These are phyloP conservation scores for Myotis pilosus DNA, from an alignment of 2,797 vertebrate species.

Conservation along the genomic window DNA sequence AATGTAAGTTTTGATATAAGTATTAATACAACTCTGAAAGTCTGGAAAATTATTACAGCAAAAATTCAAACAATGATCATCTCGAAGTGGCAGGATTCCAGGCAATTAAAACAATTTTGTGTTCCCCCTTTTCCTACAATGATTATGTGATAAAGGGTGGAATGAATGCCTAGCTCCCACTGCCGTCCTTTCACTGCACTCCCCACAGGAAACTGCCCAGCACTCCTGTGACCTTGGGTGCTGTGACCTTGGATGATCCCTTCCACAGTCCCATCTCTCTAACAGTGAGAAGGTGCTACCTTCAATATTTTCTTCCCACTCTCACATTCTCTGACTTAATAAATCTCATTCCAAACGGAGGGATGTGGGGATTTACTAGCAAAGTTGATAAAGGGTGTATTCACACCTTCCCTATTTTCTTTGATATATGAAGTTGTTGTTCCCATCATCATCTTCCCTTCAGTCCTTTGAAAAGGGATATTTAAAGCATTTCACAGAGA, in stretches of 20 bases:
- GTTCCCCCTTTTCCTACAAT: background rate
- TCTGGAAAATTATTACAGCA: background rate
- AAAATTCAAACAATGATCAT: background rate
- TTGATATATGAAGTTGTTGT: background rate
- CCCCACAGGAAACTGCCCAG: background rate
- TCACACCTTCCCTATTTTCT: background rate
- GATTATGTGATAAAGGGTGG: background rate
- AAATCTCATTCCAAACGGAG: background rate
- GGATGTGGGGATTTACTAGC: background rate
- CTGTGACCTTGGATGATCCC: background rate
- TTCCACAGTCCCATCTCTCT: background rate
- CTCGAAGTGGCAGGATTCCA: background rate
- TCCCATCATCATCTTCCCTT: background rate
- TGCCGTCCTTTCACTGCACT: background rate
- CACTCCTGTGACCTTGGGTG: fast-evolving
- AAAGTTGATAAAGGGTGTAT: background rate
- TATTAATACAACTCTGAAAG: background rate
- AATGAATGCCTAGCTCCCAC: background rate
- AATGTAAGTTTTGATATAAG: background rate
- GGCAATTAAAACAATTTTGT: background rate
- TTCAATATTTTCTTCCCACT: background rate
- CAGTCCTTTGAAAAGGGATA: background rate
- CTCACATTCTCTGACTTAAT: background rate
- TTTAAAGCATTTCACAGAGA: background rate
- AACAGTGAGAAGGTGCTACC: background rate